A percentile compares a stretch with the other conserved stretches of the same genome.
Evolutionary conservation across 2,888 invertebrate genomes (phyloP).

Genomic region (Megaustenia siamemsis): DNA sequence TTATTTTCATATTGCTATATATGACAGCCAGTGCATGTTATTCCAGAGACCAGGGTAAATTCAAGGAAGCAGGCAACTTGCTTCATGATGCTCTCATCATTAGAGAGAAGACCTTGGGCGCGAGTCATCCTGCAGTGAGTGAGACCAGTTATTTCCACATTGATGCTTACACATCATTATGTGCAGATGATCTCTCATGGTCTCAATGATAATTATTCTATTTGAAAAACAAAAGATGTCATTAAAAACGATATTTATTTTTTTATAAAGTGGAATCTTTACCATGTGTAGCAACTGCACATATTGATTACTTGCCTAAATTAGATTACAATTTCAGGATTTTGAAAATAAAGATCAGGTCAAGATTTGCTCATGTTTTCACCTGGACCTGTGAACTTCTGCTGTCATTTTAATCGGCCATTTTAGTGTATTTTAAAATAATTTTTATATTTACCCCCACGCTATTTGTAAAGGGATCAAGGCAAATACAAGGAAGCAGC

Average conservation of each 20-base stretch:
- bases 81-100: slow-evolving; percentile 98
- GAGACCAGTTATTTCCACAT: slow-evolving; percentile 18
- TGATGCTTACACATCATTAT: neutral
- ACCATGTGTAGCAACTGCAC: neutral
- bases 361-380: neutral
- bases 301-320: neutral
- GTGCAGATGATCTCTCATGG: slow-evolving; percentile 11
- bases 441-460: slow-evolving; percentile 9
- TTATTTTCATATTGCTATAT: neutral
- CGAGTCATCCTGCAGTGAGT: slow-evolving; percentile 96
- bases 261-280: neutral
- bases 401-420: neutral
- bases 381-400: neutral
- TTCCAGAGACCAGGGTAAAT: slow-evolving; percentile 96
- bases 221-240: neutral
- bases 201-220: neutral
- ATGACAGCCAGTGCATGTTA: slow-evolving; percentile 27
- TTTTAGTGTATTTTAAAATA: neutral
- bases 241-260: neutral
- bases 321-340: neutral
- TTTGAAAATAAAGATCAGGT: neutral
- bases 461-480: slow-evolving; percentile 89
- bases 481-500: slow-evolving; percentile 99
- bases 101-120: slow-evolving; percentile 97
- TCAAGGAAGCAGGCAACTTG: slow-evolving; percentile 98